Percentiles rank a stretch among this genome's conserved stretches.
Conservation (phyloP, 2,888 invertebrate genomes). For the Formica aserva region DNA sequence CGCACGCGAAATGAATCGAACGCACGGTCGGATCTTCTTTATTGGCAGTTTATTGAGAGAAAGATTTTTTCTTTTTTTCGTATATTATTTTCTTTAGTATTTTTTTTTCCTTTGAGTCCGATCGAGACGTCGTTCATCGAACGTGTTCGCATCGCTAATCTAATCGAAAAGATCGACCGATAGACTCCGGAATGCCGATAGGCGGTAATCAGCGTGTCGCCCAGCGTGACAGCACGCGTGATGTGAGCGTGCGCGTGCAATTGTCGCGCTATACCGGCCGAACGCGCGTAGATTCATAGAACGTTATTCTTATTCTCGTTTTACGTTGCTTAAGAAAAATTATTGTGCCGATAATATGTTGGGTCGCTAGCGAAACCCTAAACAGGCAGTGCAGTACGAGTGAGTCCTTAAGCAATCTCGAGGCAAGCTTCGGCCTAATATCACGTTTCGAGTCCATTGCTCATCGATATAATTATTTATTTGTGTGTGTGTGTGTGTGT, state of each 20-base stretch:
- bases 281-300: slow-evolving; percentile 70
- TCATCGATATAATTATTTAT: slow-evolving; percentile 81
- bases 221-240: slow-evolving; percentile 1
- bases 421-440: slow-evolving; percentile 86
- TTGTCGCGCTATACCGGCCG: slow-evolving; percentile 51
- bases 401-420: slow-evolving; percentile 86
- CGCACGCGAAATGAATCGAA: slow-evolving; percentile 27
- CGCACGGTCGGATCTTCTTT: not conserved
- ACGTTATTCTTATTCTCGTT: slow-evolving; percentile 70
- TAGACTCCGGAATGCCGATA: slow-evolving; percentile 20
- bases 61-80: not conserved
- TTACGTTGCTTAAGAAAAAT: slow-evolving; percentile 85
- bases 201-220: slow-evolving; percentile 30
- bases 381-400: slow-evolving; percentile 86
- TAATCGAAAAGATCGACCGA: slow-evolving; percentile 23
- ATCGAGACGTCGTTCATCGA: slow-evolving; percentile 46
- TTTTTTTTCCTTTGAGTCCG: not conserved
- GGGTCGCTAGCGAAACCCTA: slow-evolving; percentile 85
- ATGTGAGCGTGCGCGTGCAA: slow-evolving; percentile 62
- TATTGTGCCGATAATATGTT: slow-evolving; percentile 86
- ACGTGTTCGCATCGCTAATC: slow-evolving; percentile 4
- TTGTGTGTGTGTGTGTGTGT: slow-evolving; percentile 55
- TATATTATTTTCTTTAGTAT: not conserved
- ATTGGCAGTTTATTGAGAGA: slow-evolving; percentile 41
- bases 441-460: slow-evolving; percentile 86